A percentile compares a stretch with the other conserved stretches of the same genome.
Conservation (phyloP, 2,113 vertebrate genomes). For the Oceanodroma tethys region DNA sequence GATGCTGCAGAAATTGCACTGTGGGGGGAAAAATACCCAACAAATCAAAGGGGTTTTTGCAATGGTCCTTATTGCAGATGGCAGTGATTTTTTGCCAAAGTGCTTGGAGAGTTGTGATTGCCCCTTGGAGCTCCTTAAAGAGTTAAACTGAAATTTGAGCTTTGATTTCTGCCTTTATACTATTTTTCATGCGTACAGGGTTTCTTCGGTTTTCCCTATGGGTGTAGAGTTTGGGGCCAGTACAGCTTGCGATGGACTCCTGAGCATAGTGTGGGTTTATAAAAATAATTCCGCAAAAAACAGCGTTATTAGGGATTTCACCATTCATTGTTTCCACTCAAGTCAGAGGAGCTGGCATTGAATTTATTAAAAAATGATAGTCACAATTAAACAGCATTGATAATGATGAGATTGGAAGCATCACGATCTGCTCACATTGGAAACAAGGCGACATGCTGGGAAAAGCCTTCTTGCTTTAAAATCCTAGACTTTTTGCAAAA, state of each 20-base stretch:
- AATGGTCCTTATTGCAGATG: not conserved
- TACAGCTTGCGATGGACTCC: not conserved
- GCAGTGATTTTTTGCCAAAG: not conserved
- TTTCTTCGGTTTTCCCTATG: not conserved
- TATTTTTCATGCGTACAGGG: fast-evolving
- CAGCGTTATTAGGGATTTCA: not conserved
- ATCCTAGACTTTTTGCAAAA: not conserved
- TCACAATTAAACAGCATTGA: not conserved
- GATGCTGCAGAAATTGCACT: not conserved
- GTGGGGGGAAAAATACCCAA: fast-evolving
- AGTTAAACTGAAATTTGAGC: not conserved
- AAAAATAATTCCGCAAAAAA: not conserved
- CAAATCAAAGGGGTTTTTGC: not conserved
- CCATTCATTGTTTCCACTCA: not conserved
- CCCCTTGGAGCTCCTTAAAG: not conserved
- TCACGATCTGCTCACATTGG: fast-evolving
- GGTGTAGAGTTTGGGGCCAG: not conserved
- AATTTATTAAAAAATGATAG: not conserved
- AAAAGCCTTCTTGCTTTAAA: not conserved
- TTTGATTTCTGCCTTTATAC: not conserved
- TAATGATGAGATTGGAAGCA: not conserved
- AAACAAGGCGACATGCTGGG: fast-evolving
- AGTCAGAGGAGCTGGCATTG: not conserved
- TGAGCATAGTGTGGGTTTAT: not conserved
- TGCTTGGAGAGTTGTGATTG: fast-evolving